Evolutionary conservation across 2,888 invertebrate species (phyloP).

Genomic region (Cistogaster globosa): DNA sequence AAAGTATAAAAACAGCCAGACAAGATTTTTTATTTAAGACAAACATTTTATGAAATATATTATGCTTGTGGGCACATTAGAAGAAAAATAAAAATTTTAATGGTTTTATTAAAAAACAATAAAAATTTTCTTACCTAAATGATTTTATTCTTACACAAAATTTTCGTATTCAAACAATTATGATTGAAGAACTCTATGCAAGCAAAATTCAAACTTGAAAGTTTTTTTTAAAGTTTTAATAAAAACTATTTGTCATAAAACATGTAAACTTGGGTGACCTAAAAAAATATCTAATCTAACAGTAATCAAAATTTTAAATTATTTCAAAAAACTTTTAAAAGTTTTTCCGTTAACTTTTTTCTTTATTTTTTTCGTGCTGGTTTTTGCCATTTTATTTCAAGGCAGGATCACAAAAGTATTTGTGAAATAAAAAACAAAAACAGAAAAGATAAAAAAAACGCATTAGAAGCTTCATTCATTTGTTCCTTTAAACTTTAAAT

Average conservation of each 20-base stretch:
- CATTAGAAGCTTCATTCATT: slow-evolving; percentile 70
- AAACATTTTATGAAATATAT: no score
- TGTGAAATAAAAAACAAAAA: not conserved
- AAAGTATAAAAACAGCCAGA: no score
- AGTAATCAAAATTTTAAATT: slow-evolving; percentile 5
- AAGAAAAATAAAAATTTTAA: no score
- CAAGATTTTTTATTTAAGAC: no score
- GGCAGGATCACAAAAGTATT: slow-evolving; percentile 45
- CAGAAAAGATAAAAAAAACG: slow-evolving; percentile 62
- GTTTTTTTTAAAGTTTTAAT: not conserved
- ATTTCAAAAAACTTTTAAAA: slow-evolving; percentile 10
- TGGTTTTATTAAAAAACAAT: no score
- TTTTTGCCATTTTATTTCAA: slow-evolving; percentile 42
- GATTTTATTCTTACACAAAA: no score
- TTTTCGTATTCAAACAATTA: no score
- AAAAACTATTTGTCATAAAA: not conserved
- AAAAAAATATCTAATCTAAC: slow-evolving; percentile 16
- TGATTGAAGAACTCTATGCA: no score
- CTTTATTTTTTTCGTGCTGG: not conserved
- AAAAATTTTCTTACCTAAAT: no score
- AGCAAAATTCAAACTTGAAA: not conserved
- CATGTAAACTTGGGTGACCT: slow-evolving; percentile 6
- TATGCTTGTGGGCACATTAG: no score
- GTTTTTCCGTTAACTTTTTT: not conserved
- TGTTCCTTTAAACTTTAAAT: slow-evolving; percentile 58